A percentile compares a stretch with the other conserved stretches of the same genome.
phyloP scores from a whole-genome alignment of 1,140 invertebrate genomes.

The Harpegnathos saltator region DNA sequence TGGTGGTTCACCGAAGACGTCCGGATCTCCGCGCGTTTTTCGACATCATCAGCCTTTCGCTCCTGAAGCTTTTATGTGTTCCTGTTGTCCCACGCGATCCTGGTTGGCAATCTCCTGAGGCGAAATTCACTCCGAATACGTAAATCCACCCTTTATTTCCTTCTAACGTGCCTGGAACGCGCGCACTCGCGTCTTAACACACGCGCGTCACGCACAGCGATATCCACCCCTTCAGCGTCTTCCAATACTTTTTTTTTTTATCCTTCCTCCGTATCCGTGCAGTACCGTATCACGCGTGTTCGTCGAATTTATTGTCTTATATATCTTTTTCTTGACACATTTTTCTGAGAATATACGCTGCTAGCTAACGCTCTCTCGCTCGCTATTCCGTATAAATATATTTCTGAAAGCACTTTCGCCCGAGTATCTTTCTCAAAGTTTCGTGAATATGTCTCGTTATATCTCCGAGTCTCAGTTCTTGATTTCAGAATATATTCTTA shows the following conservation, averaged over 20 bases:
- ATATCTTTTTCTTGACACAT: background rate
- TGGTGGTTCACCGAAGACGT: no score
- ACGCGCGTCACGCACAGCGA: conserved; percentile 51
- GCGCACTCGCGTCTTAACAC: conserved; percentile 47
- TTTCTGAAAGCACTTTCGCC: background rate
- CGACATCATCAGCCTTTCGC: background rate
- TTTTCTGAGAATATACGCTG: conserved; percentile 9
- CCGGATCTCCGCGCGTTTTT: conserved; percentile 7
- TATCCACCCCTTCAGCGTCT: conserved; percentile 54
- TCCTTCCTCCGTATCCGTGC: conserved; percentile 22
- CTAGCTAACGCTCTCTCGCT: background rate
- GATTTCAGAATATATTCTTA: no score
- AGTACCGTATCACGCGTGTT: conserved; percentile 42
- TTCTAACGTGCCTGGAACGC: conserved; percentile 52
- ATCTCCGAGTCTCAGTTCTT: background rate
- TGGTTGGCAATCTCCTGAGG: conserved; percentile 35
- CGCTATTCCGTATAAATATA: background rate
- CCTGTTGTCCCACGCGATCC: conserved; percentile 14
- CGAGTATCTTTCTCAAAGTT: background rate
- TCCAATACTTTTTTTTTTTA: conserved; percentile 53
- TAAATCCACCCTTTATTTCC: conserved; percentile 53
- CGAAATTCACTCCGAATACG: conserved; percentile 53
- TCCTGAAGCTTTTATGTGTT: background rate
- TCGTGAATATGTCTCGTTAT: background rate
- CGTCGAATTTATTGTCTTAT: conserved; percentile 13